phyloP scores from a whole-genome alignment of 1,140 invertebrate species.

The Tetragnatha versicolor region DNA sequence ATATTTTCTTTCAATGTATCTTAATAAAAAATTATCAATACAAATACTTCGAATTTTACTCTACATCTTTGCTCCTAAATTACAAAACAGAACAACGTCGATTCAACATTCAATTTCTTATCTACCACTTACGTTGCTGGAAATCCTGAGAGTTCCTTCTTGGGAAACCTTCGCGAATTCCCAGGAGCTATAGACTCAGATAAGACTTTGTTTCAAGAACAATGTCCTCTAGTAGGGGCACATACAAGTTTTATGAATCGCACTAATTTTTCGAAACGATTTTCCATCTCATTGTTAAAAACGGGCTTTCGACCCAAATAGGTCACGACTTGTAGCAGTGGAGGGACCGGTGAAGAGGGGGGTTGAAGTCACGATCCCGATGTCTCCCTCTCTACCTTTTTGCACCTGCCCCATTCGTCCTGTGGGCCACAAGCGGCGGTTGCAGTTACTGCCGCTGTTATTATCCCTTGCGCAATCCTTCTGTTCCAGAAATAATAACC shows the following conservation, averaged over 20 bases:
- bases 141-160: not conserved
- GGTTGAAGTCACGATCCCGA: conserved; percentile 32
- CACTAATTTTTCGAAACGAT: conserved; percentile 5
- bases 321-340: conserved; percentile 42
- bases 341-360: not conserved
- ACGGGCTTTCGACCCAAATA: conserved; percentile 29
- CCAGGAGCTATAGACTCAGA: conserved; percentile 1
- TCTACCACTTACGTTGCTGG: not conserved
- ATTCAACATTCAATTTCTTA: no score
- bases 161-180: not conserved
- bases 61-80: no score
- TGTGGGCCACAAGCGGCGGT: conserved; percentile 29
- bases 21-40: no score
- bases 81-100: no score
- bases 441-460: not conserved
- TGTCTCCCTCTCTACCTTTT: conserved; percentile 3
- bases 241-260: not conserved
- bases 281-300: not conserved
- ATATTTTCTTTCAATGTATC: no score
- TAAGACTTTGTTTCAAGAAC: conserved; percentile 16
- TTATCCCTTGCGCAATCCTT: conserved; percentile 31
- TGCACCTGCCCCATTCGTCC: conserved; percentile 49
- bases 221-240: conserved; percentile 1
- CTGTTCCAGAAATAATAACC: conserved; percentile 30
- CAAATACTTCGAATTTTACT: no score